Evolutionary conservation across 2,888 invertebrate species (phyloP), one percentile per base, ranked within the genome.

Genomic region (Megastigmus dorsalis): DNA sequence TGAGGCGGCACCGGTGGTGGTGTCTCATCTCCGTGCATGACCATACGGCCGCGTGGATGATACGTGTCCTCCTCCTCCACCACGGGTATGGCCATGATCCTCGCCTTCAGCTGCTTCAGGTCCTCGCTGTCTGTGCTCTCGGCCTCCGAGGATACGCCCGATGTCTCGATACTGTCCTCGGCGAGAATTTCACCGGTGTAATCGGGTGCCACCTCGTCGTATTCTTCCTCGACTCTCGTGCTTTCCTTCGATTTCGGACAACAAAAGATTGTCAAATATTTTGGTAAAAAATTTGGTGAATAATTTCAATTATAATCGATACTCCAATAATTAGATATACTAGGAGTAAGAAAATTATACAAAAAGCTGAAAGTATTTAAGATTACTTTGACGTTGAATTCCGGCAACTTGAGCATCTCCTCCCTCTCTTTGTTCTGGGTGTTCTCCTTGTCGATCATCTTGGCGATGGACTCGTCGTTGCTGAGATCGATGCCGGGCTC

Each of bases 11-110:
- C 54, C 3, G 76, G 76, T 1, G 78, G 78, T 3, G 79, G 79
- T 3, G 48, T 38, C 28, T 81, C 80, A 71, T 68, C 76, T 1
- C 81, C 41, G 20, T 82, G 82, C 1, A 79, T 79, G n/a, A 80
- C 66, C 1, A 84, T 79, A 33, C 69, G 81, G 33, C 86, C 87
- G 26, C 82, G 79, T 0, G 86, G 86, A 78, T 87, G 84, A 72
- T 87, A 87, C 2, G 86, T 88, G 28, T 86, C 86, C 33, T 86
- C 85, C 36, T 87, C 86, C 0, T 85, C 84, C 0, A 82, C 50
- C 3, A 83, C 78, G 3, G 84, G 83, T 66, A 83, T 84, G 0
- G 86, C 84, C 26, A 87, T 76, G 28, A 87, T 86, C 38, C 86
- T 80, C 0, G 84, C 80, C 74, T 86, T 87, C 1, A 88, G 70